A percentile compares a stretch with the other conserved stretches of the same genome.
phyloP scores from a whole-genome alignment of 23 tunicate genomes.

The Styela plicata region DNA sequence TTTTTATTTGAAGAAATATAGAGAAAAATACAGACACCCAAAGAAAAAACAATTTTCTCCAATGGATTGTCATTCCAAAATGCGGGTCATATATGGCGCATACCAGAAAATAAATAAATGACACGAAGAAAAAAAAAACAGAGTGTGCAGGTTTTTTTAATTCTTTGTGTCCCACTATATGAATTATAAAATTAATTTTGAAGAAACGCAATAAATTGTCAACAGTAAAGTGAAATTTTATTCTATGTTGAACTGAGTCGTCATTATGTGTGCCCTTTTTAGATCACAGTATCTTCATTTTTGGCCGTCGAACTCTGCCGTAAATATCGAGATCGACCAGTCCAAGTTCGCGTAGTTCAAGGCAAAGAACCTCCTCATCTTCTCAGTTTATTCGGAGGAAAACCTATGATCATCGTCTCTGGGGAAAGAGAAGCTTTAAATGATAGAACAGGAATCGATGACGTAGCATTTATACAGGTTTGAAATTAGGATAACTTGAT shows the following conservation, averaged over 20 bases:
- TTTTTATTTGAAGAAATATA: no score
- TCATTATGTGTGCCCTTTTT: neutral
- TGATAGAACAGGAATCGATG: neutral
- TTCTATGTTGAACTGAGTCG: neutral
- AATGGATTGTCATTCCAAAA: no score
- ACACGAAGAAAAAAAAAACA: no score
- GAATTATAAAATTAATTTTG: no score
- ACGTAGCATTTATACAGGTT: neutral
- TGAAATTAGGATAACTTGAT: no score
- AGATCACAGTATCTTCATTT: conserved; percentile 72
- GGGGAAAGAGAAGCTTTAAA: conserved; percentile 17
- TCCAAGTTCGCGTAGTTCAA: conserved; percentile 80
- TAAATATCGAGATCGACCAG: conserved; percentile 61
- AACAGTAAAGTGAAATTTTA: neutral
- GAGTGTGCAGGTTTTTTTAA: no score
- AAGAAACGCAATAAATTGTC: no score
- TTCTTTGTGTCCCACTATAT: no score
- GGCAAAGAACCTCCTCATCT: conserved; percentile 98
- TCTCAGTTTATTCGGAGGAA: conserved; percentile 62
- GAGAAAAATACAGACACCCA: no score
- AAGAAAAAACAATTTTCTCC: no score
- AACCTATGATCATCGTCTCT: conserved; percentile 52
- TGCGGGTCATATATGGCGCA: no score
- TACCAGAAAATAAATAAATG: no score
- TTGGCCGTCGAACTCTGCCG: conserved; percentile 66